These are phyloP conservation scores for Pipa parva DNA, from an alignment of 2,113 vertebrate genomes.

Conservation along the genomic window DNA sequence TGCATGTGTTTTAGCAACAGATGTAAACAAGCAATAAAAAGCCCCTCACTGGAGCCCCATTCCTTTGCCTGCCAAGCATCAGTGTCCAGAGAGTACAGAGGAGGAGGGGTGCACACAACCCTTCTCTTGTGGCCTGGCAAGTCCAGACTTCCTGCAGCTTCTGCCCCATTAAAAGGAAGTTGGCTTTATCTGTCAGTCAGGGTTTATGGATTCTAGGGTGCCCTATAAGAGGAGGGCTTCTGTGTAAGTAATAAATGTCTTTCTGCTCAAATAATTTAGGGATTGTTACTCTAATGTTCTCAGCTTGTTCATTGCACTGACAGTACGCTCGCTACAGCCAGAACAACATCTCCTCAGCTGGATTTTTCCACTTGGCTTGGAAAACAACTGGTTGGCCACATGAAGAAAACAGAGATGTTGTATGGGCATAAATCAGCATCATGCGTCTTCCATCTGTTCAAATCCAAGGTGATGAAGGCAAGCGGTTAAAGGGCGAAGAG, in stretches of 20 bases:
- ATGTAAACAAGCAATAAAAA: neutral
- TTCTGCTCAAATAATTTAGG: too few relatives aligned
- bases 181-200: too few relatives aligned
- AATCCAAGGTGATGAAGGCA: neutral
- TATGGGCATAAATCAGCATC: neutral
- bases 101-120: neutral
- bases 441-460: constrained; percentile 2
- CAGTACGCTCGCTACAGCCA: neutral
- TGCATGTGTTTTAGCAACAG: too few relatives aligned
- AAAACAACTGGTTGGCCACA: neutral
- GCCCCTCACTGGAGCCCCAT: neutral
- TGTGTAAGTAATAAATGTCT: too few relatives aligned
- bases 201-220: neutral
- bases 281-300: too few relatives aligned
- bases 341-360: neutral
- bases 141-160: neutral
- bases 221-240: too few relatives aligned
- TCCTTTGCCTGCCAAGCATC: neutral
- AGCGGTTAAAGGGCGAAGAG: too few relatives aligned
- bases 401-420: neutral
- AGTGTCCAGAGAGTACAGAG: neutral
- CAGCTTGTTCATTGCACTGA: neutral
- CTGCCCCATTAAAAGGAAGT: too few relatives aligned
- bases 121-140: neutral
- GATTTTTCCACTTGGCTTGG: neutral